These are phyloP conservation scores for Protonemura montana DNA, from an alignment of 2,888 invertebrate species.

Conservation along the genomic window DNA sequence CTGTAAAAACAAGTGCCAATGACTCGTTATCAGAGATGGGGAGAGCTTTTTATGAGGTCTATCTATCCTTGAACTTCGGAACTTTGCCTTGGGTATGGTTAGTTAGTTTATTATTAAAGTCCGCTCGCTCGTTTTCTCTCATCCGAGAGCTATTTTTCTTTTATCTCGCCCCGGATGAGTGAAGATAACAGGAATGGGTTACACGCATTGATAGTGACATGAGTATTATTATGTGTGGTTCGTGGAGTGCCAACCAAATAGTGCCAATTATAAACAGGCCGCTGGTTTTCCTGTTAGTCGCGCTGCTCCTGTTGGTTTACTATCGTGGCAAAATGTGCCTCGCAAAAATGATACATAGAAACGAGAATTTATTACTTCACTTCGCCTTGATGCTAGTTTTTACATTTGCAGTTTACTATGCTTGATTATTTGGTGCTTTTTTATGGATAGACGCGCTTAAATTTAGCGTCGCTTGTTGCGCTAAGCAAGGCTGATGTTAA, in stretches of 20 bases:
- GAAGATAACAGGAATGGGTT: constrained; percentile 23
- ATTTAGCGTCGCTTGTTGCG: neutral
- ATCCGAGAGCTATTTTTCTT: neutral
- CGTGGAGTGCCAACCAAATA: neutral
- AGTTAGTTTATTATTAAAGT: constrained; percentile 29
- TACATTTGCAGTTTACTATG: neutral
- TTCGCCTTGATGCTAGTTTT: neutral
- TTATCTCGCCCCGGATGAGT: neutral
- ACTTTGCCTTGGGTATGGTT: constrained; percentile 34
- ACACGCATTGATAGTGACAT: constrained; percentile 17
- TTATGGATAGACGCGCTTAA: neutral
- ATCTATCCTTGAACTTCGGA: constrained; percentile 41
- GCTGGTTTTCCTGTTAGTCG: neutral
- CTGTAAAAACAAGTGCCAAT: constrained; percentile 32
- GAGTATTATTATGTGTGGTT: neutral
- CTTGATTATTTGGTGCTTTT: neutral
- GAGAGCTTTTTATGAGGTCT: constrained; percentile 16
- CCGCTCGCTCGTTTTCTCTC: neutral
- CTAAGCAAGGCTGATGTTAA: neutral
- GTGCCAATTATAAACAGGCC: neutral
- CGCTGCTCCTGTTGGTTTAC: neutral
- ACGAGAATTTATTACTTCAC: neutral
- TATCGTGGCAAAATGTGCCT: neutral
- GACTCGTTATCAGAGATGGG: constrained; percentile 20
- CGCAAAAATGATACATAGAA: neutral